Percentiles rank a stretch among this genome's conserved stretches.
phyloP scores from a whole-genome alignment of 1,140 invertebrate species.

The Aphis gossypii region DNA sequence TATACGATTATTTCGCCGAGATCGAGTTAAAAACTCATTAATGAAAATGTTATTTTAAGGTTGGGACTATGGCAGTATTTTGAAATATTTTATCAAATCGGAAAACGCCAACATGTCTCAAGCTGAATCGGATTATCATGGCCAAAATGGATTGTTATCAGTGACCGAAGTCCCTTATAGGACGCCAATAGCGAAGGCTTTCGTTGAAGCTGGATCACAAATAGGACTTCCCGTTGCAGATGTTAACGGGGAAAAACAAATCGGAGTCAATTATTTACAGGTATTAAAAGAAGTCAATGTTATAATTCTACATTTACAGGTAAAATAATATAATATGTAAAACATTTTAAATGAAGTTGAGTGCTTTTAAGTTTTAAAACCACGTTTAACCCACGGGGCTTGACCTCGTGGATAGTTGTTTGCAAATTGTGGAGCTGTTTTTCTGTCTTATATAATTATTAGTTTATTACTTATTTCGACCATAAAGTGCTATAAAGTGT shows the following conservation, averaged over 20 bases:
- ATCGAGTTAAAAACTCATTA: not conserved
- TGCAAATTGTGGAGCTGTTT: too few species aligned
- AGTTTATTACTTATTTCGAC: too few species aligned
- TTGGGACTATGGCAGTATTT: constrained; percentile 68
- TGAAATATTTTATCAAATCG: constrained; percentile 68
- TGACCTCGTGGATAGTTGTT: too few species aligned
- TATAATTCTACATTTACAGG: not conserved
- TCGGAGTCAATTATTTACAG: constrained; percentile 73
- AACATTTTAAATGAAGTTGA: not conserved
- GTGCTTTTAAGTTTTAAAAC: too few species aligned
- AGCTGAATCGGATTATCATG: constrained; percentile 61
- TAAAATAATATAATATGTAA: not conserved
- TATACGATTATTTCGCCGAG: not conserved
- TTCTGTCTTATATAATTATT: too few species aligned
- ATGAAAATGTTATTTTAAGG: constrained; percentile 59
- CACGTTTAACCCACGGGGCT: too few species aligned
- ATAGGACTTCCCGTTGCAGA: constrained; percentile 68
- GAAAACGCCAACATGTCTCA: constrained; percentile 63
- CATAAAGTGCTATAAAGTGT: too few species aligned
- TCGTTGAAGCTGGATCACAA: constrained; percentile 68
- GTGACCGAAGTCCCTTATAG: constrained; percentile 72
- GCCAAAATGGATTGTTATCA: constrained; percentile 73
- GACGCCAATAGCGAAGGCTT: constrained; percentile 67
- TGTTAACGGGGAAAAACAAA: constrained; percentile 70
- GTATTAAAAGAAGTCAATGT: constrained; percentile 61